phyloP scores from a whole-genome alignment of 2,888 invertebrate species.

The Eurytoma adleriae region DNA sequence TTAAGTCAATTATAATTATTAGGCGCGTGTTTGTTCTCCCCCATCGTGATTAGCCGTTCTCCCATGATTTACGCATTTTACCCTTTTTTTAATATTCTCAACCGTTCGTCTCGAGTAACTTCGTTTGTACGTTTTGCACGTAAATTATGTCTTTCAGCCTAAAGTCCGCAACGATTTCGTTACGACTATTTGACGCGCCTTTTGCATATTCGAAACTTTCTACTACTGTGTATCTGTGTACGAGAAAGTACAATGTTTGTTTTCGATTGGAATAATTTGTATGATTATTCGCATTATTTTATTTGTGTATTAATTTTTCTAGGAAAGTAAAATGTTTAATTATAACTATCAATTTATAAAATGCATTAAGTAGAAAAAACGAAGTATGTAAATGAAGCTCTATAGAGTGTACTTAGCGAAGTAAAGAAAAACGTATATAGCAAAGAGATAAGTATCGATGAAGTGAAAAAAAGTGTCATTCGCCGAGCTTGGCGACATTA shows the following conservation, averaged over 20 bases:
- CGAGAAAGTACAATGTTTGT: too few species aligned
- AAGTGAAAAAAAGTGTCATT: conserved; percentile 40
- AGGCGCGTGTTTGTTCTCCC: conserved; percentile 45
- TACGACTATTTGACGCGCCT: conserved; percentile 29
- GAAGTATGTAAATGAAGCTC: neutral
- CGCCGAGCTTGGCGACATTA: conserved; percentile 19
- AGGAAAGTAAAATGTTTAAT: too few species aligned
- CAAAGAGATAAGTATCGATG: neutral
- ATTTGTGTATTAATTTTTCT: too few species aligned
- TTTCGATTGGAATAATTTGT: too few species aligned
- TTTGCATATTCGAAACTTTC: neutral
- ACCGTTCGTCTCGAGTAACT: conserved; percentile 37
- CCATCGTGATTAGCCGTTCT: conserved; percentile 36
- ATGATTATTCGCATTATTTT: too few species aligned
- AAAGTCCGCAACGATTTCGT: conserved; percentile 43
- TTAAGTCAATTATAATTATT: conserved; percentile 56
- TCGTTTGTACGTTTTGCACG: conserved; percentile 47
- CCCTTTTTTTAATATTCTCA: conserved; percentile 23
- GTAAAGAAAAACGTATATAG: too few species aligned
- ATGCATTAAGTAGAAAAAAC: neutral
- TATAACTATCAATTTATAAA: neutral
- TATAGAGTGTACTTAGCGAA: neutral
- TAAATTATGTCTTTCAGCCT: conserved; percentile 45
- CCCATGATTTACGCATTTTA: conserved; percentile 43
- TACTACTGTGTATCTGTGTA: too few species aligned